A percentile compares a stretch with the other conserved stretches of the same genome.
phyloP scores from a whole-genome alignment of 2,888 invertebrate species.

The Glaucopsyche alexis region DNA sequence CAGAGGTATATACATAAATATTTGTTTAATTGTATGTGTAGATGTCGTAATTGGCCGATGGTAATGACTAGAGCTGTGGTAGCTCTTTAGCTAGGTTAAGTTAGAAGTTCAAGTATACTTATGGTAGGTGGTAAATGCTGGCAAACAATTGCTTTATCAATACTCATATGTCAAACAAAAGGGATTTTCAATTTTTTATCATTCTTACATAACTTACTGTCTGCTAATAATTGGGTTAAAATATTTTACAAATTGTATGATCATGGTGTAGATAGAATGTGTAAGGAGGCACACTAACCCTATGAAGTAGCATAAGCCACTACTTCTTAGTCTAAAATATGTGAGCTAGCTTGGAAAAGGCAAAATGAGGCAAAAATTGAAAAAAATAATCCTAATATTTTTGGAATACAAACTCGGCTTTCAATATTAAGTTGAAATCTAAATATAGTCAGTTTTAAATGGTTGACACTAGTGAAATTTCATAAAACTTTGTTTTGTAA shows the following conservation, averaged over 20 bases:
- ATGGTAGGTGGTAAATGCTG: slow-evolving; percentile 62
- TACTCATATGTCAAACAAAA: slow-evolving; percentile 58
- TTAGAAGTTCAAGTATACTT: slow-evolving; percentile 56
- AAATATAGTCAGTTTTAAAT: background rate
- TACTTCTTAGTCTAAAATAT: slow-evolving; percentile 2
- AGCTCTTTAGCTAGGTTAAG: slow-evolving; percentile 43
- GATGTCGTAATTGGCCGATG: slow-evolving; percentile 32
- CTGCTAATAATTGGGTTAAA: slow-evolving; percentile 17
- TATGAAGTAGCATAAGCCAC: background rate
- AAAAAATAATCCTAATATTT: background rate
- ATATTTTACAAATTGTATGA: background rate
- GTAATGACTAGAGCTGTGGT: slow-evolving; percentile 39
- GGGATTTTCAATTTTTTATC: background rate
- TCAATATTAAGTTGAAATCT: slow-evolving; percentile 7
- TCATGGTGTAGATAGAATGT: background rate
- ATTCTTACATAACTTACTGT: background rate
- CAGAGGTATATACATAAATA: slow-evolving; percentile 35
- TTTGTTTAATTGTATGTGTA: slow-evolving; percentile 38
- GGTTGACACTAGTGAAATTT: slow-evolving; percentile 2
- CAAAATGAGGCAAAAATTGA: background rate
- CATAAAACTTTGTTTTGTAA: slow-evolving; percentile 14
- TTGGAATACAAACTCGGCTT: background rate
- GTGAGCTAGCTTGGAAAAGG: background rate
- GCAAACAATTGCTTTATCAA: slow-evolving; percentile 69
- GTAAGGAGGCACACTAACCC: background rate